These are phyloP conservation scores for Sinotaia quadrata DNA, from an alignment of 2,888 invertebrate genomes.

Conservation along the genomic window DNA sequence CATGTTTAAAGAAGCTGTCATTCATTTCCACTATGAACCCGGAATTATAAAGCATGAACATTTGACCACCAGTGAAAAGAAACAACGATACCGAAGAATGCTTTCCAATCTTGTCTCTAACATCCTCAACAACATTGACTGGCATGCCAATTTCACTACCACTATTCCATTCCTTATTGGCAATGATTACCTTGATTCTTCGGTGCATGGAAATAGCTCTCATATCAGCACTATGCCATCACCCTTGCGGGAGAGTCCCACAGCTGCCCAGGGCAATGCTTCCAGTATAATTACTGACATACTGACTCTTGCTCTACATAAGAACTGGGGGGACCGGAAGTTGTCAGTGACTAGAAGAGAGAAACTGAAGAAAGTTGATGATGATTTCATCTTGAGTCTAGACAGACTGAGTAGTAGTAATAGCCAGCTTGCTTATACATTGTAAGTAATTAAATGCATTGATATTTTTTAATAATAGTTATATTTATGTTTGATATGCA, in stretches of 20 bases:
- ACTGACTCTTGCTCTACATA: background rate
- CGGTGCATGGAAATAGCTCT: background rate
- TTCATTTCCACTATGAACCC: conserved; percentile 35
- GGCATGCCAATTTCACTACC: conserved; percentile 34
- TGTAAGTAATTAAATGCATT: conserved; percentile 1
- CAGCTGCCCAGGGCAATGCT: too few relatives aligned
- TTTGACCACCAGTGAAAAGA: background rate
- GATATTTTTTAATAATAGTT: too few relatives aligned
- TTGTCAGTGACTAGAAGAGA: background rate
- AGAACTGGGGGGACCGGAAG: background rate
- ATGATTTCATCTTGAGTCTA: conserved; percentile 8
- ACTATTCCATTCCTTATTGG: conserved; percentile 18
- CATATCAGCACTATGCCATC: too few relatives aligned
- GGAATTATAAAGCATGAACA: conserved; percentile 7
- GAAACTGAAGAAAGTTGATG: background rate
- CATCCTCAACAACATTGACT: conserved; percentile 34
- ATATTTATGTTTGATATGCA: too few relatives aligned
- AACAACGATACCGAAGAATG: conserved; percentile 29
- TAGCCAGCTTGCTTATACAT: conserved; percentile 5
- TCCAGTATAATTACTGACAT: too few relatives aligned
- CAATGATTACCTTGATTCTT: background rate
- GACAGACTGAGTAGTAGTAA: background rate
- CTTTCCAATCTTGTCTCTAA: conserved; percentile 36
- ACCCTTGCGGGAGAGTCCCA: too few relatives aligned
- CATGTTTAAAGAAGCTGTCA: conserved; percentile 36